phyloP scores from a whole-genome alignment of 92 coral and sea anemone species.

The Siderastrea radians region DNA sequence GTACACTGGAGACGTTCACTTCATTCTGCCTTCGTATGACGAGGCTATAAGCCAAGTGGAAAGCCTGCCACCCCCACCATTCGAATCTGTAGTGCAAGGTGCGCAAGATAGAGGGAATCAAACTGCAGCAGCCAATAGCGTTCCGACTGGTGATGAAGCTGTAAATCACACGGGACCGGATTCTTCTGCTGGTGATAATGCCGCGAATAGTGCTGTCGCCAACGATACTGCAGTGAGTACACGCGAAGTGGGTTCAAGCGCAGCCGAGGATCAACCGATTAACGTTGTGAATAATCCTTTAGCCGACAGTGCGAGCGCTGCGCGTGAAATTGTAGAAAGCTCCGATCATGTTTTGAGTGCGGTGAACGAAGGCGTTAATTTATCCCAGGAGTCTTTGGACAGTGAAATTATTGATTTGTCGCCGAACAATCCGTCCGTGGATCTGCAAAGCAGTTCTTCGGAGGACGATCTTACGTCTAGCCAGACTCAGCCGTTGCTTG shows the following conservation, averaged over 20 bases:
- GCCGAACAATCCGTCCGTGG: slow-evolving; percentile 13
- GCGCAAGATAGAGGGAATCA: slow-evolving; percentile 6
- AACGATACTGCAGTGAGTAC: slow-evolving; percentile 29
- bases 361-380: background rate
- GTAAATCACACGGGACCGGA: background rate
- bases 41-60: slow-evolving; percentile 93
- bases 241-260: background rate
- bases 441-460: slow-evolving; percentile 33
- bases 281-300: slow-evolving; percentile 68
- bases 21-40: slow-evolving; percentile 94
- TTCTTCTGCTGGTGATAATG: background rate
- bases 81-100: slow-evolving; percentile 74
- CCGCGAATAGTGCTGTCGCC: background rate
- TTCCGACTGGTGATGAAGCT: background rate
- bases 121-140: slow-evolving; percentile 19
- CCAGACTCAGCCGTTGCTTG: slow-evolving; percentile 44
- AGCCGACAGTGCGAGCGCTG: slow-evolving; percentile 5
- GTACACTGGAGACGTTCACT: slow-evolving; percentile 88
- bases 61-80: slow-evolving; percentile 91
- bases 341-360: background rate
- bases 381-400: slow-evolving; percentile 3
- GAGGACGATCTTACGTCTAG: slow-evolving; percentile 37
- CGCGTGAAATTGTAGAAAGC: background rate
- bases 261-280: slow-evolving; percentile 52
- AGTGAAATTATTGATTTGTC: background rate